Conservation (phyloP, 2,888 invertebrate genomes). For the Abrostola triplasia region DNA sequence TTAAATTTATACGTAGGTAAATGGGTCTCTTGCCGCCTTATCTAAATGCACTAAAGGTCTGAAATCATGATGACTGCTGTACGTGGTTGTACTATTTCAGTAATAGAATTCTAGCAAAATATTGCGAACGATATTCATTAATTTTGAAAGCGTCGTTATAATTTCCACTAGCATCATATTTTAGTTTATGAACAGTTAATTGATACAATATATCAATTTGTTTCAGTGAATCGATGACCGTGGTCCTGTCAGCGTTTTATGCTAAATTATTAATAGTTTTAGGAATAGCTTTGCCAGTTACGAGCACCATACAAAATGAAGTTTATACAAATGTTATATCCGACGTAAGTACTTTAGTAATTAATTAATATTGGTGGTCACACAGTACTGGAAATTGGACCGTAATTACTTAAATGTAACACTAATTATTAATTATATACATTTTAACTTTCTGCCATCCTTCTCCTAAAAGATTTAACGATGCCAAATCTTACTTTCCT, state of each 20-base stretch:
- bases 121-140: conserved; percentile 42
- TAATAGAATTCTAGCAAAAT: conserved; percentile 30
- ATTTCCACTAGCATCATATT: conserved; percentile 44
- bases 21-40: too few relatives aligned
- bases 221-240: conserved; percentile 89
- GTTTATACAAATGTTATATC: conserved; percentile 80
- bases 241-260: conserved; percentile 90
- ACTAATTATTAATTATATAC: too few relatives aligned
- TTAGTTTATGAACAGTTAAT: conserved; percentile 55
- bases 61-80: too few relatives aligned
- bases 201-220: conserved; percentile 65
- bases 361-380: not conserved
- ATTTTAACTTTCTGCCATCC: too few relatives aligned
- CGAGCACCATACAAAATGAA: conserved; percentile 89
- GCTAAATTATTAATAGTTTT: conserved; percentile 90
- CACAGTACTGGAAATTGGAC: too few relatives aligned
- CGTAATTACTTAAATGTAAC: too few relatives aligned
- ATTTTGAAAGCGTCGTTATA: conserved; percentile 42
- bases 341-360: conserved; percentile 75
- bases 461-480: too few relatives aligned
- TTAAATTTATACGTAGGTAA: too few relatives aligned
- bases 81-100: conserved; percentile 2
- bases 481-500: too few relatives aligned
- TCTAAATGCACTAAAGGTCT: too few relatives aligned
- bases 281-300: conserved; percentile 90